phyloP scores from a whole-genome alignment of 2,888 invertebrate species.

The Sycophila texana region DNA sequence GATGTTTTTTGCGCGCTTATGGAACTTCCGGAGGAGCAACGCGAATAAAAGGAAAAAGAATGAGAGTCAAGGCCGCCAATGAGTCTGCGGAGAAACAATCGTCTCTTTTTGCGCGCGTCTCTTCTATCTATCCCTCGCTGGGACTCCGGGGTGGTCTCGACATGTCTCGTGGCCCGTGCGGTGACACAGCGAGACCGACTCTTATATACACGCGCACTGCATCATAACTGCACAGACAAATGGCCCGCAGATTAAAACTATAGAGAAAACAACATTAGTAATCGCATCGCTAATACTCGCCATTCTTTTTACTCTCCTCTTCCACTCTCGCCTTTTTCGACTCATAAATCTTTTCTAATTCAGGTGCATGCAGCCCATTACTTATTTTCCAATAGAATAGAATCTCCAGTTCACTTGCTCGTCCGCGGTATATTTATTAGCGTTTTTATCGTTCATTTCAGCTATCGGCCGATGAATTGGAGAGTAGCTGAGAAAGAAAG shows the following conservation, averaged over 20 bases:
- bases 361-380: too few relatives aligned
- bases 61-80: conserved; percentile 43
- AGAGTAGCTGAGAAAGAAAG: conserved; percentile 51
- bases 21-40: neutral
- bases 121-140: conserved; percentile 50
- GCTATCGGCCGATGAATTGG: too few relatives aligned
- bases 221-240: conserved; percentile 72
- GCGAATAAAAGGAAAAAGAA: neutral
- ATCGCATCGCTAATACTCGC: too few relatives aligned
- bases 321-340: neutral
- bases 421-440: too few relatives aligned
- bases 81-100: conserved; percentile 29
- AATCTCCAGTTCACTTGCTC: too few relatives aligned
- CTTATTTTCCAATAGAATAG: too few relatives aligned
- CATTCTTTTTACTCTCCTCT: neutral
- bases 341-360: too few relatives aligned
- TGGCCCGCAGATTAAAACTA: conserved; percentile 74
- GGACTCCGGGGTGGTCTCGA: conserved; percentile 69
- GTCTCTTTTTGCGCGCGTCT: conserved; percentile 40
- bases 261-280: conserved; percentile 60
- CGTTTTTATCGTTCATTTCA: too few relatives aligned
- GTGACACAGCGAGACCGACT: conserved; percentile 65
- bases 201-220: conserved; percentile 44
- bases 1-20: neutral
- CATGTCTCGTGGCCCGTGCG: conserved; percentile 62